These are phyloP conservation scores for Ceryle rudis DNA, from an alignment of 2,797 vertebrate genomes.

Conservation along the genomic window DNA sequence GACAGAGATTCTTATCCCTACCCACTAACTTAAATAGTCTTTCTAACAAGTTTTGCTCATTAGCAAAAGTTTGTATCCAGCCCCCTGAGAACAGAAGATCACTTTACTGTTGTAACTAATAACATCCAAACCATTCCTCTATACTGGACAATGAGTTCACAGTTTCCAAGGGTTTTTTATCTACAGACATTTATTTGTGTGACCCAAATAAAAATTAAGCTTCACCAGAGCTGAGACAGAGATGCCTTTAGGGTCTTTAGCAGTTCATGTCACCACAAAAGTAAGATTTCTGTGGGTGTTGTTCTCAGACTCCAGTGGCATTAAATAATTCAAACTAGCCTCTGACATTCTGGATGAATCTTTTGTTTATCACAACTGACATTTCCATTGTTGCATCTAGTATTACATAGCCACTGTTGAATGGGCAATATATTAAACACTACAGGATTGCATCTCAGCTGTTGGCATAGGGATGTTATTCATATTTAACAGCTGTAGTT, in stretches of 20 bases:
- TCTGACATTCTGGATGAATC: conserved; percentile 56
- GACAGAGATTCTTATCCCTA: background rate
- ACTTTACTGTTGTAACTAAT: background rate
- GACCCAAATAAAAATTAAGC: conserved; percentile 56
- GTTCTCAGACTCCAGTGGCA: conserved; percentile 41
- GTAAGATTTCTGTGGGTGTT: conserved; percentile 54
- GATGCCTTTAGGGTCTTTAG: conserved; percentile 8
- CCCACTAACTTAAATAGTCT: background rate
- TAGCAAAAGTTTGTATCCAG: background rate
- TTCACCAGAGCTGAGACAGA: conserved; percentile 24
- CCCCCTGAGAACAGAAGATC: background rate
- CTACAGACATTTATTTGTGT: background rate
- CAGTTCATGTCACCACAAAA: conserved; percentile 57
- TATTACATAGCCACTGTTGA: conserved; percentile 57
- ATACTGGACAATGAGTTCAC: background rate
- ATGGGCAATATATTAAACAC: conserved; percentile 66
- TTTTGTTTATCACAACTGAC: conserved; percentile 70
- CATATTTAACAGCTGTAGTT: conserved; percentile 67
- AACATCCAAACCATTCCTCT: conserved; percentile 12
- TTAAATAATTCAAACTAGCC: conserved; percentile 65
- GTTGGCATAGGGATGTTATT: conserved; percentile 56
- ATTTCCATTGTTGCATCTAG: conserved; percentile 59
- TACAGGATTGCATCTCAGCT: conserved; percentile 57
- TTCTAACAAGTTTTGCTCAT: background rate
- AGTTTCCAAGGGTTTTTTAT: background rate